phyloP scores from a whole-genome alignment of 1,140 invertebrate species.

The Drosophila simulans region DNA sequence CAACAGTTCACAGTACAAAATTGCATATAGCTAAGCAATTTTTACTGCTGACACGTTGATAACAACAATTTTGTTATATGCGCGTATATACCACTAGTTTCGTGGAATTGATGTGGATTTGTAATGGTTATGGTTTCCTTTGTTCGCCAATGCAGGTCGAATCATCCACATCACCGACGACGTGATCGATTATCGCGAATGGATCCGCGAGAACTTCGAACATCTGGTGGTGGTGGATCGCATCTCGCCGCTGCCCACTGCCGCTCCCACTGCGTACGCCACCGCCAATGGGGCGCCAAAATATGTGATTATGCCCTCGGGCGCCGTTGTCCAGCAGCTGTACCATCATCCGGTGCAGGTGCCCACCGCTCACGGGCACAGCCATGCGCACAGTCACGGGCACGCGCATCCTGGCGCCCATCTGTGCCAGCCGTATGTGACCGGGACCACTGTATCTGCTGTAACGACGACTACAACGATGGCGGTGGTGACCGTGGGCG shows the following conservation, averaged over 20 bases:
- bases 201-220: slow-evolving; percentile 88
- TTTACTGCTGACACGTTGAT: slow-evolving; percentile 2
- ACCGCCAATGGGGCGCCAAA: slow-evolving; percentile 61
- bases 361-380: slow-evolving; percentile 23
- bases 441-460: slow-evolving; percentile 20
- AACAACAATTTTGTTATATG: background rate
- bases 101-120: background rate
- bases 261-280: slow-evolving; percentile 47
- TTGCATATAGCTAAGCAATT: background rate
- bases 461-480: slow-evolving; percentile 41
- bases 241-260: slow-evolving; percentile 60
- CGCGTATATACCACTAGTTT: background rate
- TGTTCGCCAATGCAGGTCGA: slow-evolving; percentile 86
- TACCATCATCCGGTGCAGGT: slow-evolving; percentile 69
- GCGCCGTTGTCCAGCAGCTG: slow-evolving; percentile 63
- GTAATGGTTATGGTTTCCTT: background rate
- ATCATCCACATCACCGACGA: slow-evolving; percentile 97
- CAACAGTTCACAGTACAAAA: background rate
- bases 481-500: slow-evolving; percentile 35
- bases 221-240: slow-evolving; percentile 67
- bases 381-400: slow-evolving; percentile 17
- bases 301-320: slow-evolving; percentile 68
- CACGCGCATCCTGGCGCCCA: slow-evolving; percentile 30
- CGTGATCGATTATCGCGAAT: slow-evolving; percentile 94
- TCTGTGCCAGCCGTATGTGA: slow-evolving; percentile 50